Conservation (phyloP, 2,888 invertebrate genomes). For the Andrena bicolor region DNA sequence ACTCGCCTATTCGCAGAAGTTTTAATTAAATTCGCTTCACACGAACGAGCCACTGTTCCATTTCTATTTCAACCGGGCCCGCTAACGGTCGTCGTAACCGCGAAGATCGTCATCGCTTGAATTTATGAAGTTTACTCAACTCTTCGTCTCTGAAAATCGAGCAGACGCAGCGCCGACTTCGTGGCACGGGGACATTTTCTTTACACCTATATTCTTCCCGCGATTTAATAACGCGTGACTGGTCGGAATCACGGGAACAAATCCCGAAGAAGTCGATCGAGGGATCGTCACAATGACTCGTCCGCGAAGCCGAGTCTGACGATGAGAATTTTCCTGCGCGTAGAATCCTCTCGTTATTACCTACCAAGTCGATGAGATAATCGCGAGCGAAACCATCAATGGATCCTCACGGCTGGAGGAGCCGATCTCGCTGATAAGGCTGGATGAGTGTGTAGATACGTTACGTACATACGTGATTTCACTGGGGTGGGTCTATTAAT, state of each 20-base stretch:
- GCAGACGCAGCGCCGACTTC: neutral
- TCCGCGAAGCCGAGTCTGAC: neutral
- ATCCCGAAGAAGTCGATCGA: too few relatives aligned
- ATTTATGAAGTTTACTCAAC: conserved; percentile 42
- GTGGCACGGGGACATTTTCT: neutral
- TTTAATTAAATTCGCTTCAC: conserved; percentile 50
- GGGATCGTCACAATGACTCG: neutral
- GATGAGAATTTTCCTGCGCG: conserved; percentile 1
- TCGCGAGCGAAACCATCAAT: neutral
- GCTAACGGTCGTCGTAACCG: neutral
- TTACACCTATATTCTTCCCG: too few relatives aligned
- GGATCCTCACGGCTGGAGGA: neutral
- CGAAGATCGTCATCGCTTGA: conserved; percentile 30
- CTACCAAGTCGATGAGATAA: conserved; percentile 12
- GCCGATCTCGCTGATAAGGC: neutral
- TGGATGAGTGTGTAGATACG: neutral
- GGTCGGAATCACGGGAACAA: conserved; percentile 15
- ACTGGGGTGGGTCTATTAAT: neutral
- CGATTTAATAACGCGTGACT: conserved; percentile 15
- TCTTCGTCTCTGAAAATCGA: neutral
- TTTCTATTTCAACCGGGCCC: conserved; percentile 23
- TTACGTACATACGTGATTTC: conserved; percentile 2
- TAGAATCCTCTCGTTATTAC: neutral
- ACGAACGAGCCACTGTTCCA: conserved; percentile 25
- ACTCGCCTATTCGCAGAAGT: neutral